Conservation (phyloP, 2,888 invertebrate genomes). For the Zelleria hepariella region DNA sequence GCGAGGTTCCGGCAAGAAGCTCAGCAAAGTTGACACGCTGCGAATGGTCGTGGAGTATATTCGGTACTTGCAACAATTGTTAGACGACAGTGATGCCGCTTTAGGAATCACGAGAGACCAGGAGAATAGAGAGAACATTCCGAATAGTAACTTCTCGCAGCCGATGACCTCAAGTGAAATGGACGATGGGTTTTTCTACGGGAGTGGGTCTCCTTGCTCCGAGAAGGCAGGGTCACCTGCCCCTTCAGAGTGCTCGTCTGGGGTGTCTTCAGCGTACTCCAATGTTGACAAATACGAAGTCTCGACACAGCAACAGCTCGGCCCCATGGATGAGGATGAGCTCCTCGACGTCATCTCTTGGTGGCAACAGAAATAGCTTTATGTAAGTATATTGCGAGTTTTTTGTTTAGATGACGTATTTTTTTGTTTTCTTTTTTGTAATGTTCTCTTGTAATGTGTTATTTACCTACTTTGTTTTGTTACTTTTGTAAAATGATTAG, state of each 20-base stretch:
- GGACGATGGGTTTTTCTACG: conserved; percentile 66
- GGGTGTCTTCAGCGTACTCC: conserved; percentile 66
- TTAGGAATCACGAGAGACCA: conserved; percentile 59
- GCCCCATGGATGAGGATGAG: conserved; percentile 90
- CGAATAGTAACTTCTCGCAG: conserved; percentile 39
- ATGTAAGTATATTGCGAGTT: conserved; percentile 34
- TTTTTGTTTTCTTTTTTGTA: not conserved
- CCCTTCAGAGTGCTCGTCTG: conserved; percentile 78
- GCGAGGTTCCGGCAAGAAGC: conserved; percentile 85
- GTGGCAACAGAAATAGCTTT: conserved; percentile 81
- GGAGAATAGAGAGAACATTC: conserved; percentile 63
- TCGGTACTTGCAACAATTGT: conserved; percentile 83
- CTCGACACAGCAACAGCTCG: conserved; percentile 68
- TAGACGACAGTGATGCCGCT: conserved; percentile 80
- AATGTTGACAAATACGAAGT: conserved; percentile 56
- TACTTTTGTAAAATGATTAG: no score
- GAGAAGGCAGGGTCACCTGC: conserved; percentile 82
- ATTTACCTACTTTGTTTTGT: not conserved
- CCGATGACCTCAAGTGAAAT: conserved; percentile 61
- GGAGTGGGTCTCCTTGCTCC: conserved; percentile 73
- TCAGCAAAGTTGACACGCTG: conserved; percentile 91
- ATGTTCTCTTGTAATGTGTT: conserved; percentile 1
- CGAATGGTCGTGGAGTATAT: conserved; percentile 94
- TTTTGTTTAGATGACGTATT: conserved; percentile 3
- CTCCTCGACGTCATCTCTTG: conserved; percentile 87